Conservation (phyloP, 2,797 vertebrate species). For the Xerus rutilus region DNA sequence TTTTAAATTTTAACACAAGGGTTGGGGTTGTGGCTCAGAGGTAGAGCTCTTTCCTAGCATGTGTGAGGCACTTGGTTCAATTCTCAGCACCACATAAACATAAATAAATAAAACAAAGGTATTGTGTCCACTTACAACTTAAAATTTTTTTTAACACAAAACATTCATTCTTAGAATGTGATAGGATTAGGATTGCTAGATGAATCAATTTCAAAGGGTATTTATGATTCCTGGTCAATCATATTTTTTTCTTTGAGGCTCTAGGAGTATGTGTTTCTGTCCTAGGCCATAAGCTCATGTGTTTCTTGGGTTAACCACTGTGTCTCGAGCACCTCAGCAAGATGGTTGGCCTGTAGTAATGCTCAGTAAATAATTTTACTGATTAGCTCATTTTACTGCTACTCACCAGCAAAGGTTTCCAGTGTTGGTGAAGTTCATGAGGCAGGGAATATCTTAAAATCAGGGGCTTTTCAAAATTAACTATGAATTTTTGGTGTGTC, state of each 20-base stretch:
- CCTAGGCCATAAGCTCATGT: neutral
- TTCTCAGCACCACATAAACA: no score
- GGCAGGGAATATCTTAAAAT: neutral
- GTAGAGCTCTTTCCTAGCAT: no score
- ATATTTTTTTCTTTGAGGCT: neutral
- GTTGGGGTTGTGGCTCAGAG: no score
- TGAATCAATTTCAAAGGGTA: neutral
- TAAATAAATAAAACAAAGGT: no score
- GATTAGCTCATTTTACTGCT: neutral
- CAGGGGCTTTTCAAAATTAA: neutral
- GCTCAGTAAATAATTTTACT: neutral
- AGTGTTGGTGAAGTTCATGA: neutral
- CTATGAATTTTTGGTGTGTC: neutral
- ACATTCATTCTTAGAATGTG: slow-evolving; percentile 24
- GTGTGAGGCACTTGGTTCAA: no score
- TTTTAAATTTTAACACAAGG: slow-evolving; percentile 28
- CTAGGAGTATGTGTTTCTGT: neutral
- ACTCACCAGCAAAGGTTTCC: neutral
- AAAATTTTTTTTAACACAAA: slow-evolving; percentile 17
- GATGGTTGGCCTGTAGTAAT: no score
- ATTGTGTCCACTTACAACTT: no score
- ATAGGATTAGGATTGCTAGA: neutral
- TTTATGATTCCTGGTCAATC: neutral
- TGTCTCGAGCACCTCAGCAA: neutral
- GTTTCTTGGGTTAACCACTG: neutral